Percentiles rank a stretch among this genome's conserved stretches.
These are phyloP conservation scores for Semotilus atromaculatus DNA, from an alignment of 2,797 vertebrate species.

Conservation along the genomic window DNA sequence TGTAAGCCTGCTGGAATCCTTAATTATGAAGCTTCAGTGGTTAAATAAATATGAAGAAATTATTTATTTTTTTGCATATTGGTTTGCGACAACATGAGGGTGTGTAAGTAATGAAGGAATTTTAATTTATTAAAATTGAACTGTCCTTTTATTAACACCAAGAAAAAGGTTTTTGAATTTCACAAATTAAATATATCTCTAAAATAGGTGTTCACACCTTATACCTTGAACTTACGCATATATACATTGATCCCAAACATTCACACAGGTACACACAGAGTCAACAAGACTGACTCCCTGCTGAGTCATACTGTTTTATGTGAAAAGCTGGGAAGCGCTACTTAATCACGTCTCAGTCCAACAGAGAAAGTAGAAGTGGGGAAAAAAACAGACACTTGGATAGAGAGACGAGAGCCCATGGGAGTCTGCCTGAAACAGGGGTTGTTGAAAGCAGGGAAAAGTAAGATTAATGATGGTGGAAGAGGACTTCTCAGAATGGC, in stretches of 20 bases:
- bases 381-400: conserved; percentile 31
- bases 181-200: not conserved
- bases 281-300: conserved; percentile 1
- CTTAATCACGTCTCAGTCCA: conserved; percentile 37
- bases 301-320: conserved; percentile 34
- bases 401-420: conserved; percentile 40
- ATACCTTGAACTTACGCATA: not conserved
- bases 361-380: conserved; percentile 25
- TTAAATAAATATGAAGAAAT: not conserved
- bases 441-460: conserved; percentile 45
- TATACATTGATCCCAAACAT: not conserved
- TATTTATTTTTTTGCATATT: not conserved
- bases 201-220: not conserved
- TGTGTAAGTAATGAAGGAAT: not conserved
- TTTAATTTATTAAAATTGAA: not conserved
- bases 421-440: conserved; percentile 37
- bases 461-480: conserved; percentile 53
- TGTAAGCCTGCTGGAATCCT: not conserved
- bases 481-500: conserved; percentile 1
- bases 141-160: not conserved
- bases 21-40: not conserved
- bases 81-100: not conserved
- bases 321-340: conserved; percentile 1
- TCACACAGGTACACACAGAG: not conserved
- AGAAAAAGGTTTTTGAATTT: not conserved